Evolutionary conservation across 2,888 invertebrate genomes (phyloP), one percentile per base, ranked within the genome.

Genomic region (Eilema sororculum): DNA sequence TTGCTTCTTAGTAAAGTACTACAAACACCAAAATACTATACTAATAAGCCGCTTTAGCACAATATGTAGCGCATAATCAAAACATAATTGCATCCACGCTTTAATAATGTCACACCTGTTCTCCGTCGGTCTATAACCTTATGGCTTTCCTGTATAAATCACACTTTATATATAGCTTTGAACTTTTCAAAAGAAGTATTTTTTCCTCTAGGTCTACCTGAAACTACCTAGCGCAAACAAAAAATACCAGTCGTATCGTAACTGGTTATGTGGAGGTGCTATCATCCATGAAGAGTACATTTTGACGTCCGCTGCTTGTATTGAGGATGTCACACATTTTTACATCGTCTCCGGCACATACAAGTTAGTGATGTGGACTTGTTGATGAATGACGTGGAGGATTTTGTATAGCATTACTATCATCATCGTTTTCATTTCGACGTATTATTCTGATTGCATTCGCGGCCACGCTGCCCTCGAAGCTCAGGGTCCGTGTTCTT

Each of bases 261-360:
- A 87, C 0, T 93, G 93, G 93, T 71, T 93, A 3, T 93, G 93
- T 62, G 92, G 93, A 2, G 93, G 93, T 8, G 89, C 91, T 1
- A 92, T 92, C 33, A 81, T 93, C 4, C 93, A 93, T 16, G 92
- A 93, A 64, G 93, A 93, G 65, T 93, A 91, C 37, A 87, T 93
- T n/a, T 73, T 93, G 5, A 93, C 93, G 2, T 93, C 93, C 9
- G 93, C 93, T 0, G 93, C 93, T 30, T 94, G 93, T 73, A 93
- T 93, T 28, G 89, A 93, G 78, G 93, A 94, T 52, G 93, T 90
- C 9, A 90, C 91, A 65, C 91, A 93, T 74, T 93, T 94, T 68
- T 93, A 93, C 68, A 84, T 94, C 0, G 92, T 94, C 41, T 93
- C 93, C 63, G 93, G 93, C 1, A 93, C 92, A 52, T 92, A 92